Base-by-base conservation (phyloP, 2,113 vertebrate genomes). In the Bungarus multicinctus region DNA sequence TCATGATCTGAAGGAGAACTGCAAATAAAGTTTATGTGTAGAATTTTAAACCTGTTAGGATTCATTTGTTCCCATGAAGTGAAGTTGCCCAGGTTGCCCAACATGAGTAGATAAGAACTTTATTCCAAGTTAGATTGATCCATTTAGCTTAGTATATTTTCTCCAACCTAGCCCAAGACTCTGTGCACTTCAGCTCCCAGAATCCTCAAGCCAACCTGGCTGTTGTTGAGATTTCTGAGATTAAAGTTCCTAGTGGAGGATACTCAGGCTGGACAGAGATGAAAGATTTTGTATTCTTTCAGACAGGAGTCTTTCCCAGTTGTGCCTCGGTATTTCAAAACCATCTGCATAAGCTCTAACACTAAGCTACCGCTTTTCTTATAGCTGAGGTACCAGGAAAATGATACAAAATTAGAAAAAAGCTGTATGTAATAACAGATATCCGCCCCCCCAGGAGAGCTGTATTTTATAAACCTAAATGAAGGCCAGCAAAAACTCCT, bases 371-470 rank as follows among this genome's bases (percentile, higher is more conserved):
- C 34, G 55, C 57, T 60, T 9, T 90, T 90, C 43, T 50, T 30
- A 30, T 50, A 60, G 60, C 25, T 16, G 7, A 20, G 7, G 12
- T 23, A 50, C 5, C 7, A 86, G n/a, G 14, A 45, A 27, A 30
- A 43, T 81, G 69, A 57, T 14, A 54, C 34, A 85, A 91, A 4
- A 14, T 25, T 81, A 90, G 64, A 74, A 81, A 81, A 50, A 90
- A 81, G 7, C 1, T 64, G 39, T 30, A 69, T 64, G 23, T 43
- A 81, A 81, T 81, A 81, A 6, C 34, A 43, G 16, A 0, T 54
- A 8, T 27, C 0, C 0, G n/a, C 4, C 12, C 5, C n/a, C 27
- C 20, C 58, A 0, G 0, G 16, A 81, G 43, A 23, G 34, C 54
- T 91, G 8, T n/a, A 16, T 5, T 39, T 64, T 69, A 25, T 14